A percentile compares a stretch with the other conserved stretches of the same genome.
These are phyloP conservation scores for Bombus ignitus DNA, from an alignment of 1,140 invertebrate species.

Conservation along the genomic window DNA sequence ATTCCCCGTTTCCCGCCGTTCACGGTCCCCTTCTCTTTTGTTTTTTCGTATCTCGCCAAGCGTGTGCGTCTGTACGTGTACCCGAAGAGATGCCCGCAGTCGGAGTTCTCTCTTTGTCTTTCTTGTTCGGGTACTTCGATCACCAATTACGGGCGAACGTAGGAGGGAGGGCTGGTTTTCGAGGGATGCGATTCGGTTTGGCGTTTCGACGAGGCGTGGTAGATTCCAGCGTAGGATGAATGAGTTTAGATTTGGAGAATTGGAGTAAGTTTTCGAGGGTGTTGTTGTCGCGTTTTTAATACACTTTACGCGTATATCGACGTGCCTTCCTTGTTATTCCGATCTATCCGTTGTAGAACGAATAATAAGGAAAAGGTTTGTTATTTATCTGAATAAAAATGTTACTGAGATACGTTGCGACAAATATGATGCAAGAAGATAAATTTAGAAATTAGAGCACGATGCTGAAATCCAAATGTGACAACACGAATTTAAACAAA, in stretches of 20 bases:
- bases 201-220: neutral
- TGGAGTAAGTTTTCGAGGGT: neutral
- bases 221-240: neutral
- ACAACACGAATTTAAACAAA: neutral
- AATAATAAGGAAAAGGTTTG: no score
- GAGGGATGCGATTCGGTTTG: constrained; percentile 5
- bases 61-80: neutral
- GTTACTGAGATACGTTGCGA: no score
- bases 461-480: neutral
- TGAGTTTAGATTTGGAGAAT: neutral
- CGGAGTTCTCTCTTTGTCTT: neutral
- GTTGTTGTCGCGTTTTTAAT: no score
- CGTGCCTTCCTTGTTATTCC: no score
- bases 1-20: constrained; percentile 17
- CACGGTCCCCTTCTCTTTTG: constrained; percentile 16
- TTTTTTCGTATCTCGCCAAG: constrained; percentile 3
- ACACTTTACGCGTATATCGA: no score
- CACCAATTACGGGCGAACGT: neutral
- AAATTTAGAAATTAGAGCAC: neutral
- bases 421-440: no score
- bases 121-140: neutral
- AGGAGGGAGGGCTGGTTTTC: neutral
- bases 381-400: no score
- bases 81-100: neutral
- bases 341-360: no score